Conservation (phyloP, 1,140 invertebrate species). For the Cydia amplana region DNA sequence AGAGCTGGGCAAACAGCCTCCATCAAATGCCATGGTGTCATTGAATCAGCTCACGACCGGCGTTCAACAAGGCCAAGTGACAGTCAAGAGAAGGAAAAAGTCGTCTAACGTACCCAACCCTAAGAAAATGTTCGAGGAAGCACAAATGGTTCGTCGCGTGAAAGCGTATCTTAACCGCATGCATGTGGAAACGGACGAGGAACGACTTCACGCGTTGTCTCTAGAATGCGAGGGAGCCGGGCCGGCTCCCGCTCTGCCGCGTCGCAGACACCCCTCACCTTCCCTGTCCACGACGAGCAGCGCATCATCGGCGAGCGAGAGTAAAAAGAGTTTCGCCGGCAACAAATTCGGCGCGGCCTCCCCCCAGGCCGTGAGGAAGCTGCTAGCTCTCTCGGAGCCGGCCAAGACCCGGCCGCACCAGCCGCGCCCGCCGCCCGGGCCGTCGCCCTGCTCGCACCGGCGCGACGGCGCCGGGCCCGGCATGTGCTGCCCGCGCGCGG, state of each 20-base stretch:
- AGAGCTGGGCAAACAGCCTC: conserved; percentile 91
- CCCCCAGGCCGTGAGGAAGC: conserved; percentile 96
- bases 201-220: conserved; percentile 92
- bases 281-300: conserved; percentile 94
- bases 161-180: conserved; percentile 97
- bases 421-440: conserved; percentile 83
- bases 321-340: conserved; percentile 81
- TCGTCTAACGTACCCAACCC: conserved; percentile 94
- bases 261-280: conserved; percentile 90
- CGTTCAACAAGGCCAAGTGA: conserved; percentile 84
- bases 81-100: conserved; percentile 94
- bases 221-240: conserved; percentile 91
- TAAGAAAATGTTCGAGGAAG: conserved; percentile 99
- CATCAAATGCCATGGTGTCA: conserved; percentile 92
- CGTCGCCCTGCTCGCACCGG: conserved; percentile 84
- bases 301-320: conserved; percentile 92
- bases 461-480: conserved; percentile 81
- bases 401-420: conserved; percentile 94
- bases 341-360: conserved; percentile 94
- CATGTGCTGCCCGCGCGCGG: conserved; percentile 75
- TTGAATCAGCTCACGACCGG: conserved; percentile 91
- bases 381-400: conserved; percentile 92
- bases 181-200: conserved; percentile 95
- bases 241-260: conserved; percentile 80
- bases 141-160: conserved; percentile 97